These are phyloP conservation scores for Hyles vespertilio DNA, from an alignment of 1,140 invertebrate genomes.

Conservation along the genomic window DNA sequence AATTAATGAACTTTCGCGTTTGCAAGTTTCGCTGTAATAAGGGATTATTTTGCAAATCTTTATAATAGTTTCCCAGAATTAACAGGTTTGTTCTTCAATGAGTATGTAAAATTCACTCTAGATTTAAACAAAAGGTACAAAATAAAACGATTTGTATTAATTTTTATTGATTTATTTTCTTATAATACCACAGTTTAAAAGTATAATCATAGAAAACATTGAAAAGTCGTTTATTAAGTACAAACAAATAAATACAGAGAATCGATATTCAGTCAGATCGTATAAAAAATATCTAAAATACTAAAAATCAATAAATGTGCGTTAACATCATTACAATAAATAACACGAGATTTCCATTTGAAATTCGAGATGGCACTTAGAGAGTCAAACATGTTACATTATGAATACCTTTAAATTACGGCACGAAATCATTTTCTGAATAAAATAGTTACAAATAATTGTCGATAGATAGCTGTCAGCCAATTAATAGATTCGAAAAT, in stretches of 20 bases:
- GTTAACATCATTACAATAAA: conserved; percentile 5
- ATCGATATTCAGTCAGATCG: conserved; percentile 41
- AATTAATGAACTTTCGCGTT: too few relatives aligned
- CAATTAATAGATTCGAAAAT: conserved; percentile 1
- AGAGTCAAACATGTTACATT: neutral
- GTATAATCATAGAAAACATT: conserved; percentile 31
- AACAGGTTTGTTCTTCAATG: too few relatives aligned
- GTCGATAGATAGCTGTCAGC: neutral
- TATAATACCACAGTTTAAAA: conserved; percentile 23
- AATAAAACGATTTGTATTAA: conserved; percentile 14
- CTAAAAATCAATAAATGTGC: conserved; percentile 17
- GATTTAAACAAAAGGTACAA: neutral
- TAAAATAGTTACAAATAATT: neutral
- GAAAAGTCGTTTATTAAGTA: conserved; percentile 42
- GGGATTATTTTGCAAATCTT: too few relatives aligned
- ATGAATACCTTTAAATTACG: neutral
- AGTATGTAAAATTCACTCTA: too few relatives aligned
- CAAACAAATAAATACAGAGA: conserved; percentile 47
- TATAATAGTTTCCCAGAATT: too few relatives aligned
- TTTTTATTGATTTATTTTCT: conserved; percentile 29
- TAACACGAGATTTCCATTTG: neutral
- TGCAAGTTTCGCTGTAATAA: too few relatives aligned
- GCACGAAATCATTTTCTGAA: conserved; percentile 8
- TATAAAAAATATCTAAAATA: conserved; percentile 25
- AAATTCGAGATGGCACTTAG: conserved; percentile 20